Evolutionary conservation across 2,113 vertebrate species (phyloP).

Genomic region (Diadophis punctatus): DNA sequence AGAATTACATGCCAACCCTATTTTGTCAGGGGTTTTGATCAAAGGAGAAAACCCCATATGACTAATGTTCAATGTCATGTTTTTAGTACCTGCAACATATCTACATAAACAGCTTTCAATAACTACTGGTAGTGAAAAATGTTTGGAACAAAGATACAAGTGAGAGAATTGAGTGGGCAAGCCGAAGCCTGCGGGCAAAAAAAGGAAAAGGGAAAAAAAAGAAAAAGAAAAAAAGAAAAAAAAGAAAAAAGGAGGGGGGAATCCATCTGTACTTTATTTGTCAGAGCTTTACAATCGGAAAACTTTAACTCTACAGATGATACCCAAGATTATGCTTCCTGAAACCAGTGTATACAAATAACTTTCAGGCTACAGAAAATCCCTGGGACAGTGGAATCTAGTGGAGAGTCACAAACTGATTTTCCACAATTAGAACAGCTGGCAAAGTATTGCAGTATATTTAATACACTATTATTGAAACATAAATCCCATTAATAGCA

Average conservation of each 20-base stretch:
- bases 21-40: slow-evolving; percentile 42
- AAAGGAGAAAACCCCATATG: slow-evolving; percentile 38
- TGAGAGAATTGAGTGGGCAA: slow-evolving; percentile 57
- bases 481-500: slow-evolving; percentile 70
- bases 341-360: slow-evolving; percentile 76
- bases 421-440: slow-evolving; percentile 74
- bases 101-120: slow-evolving; percentile 58
- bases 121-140: slow-evolving; percentile 42
- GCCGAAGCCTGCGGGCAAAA: slow-evolving; percentile 59
- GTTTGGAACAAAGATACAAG: slow-evolving; percentile 51
- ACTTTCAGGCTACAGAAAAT: slow-evolving; percentile 60
- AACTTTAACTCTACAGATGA: slow-evolving; percentile 75
- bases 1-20: slow-evolving; percentile 43
- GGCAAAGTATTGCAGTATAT: slow-evolving; percentile 64
- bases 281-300: slow-evolving; percentile 73
- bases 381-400: slow-evolving; percentile 66
- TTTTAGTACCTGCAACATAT: slow-evolving; percentile 51
- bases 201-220: slow-evolving; percentile 7
- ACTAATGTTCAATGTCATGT: slow-evolving; percentile 25
- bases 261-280: slow-evolving; percentile 78
- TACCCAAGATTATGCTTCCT: slow-evolving; percentile 72
- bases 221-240: slow-evolving; percentile 1
- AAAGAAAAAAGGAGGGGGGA: neutral
- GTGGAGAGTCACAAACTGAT: slow-evolving; percentile 68
- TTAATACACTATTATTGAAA: slow-evolving; percentile 62